Conservation (phyloP, 92 coral and sea anemone species). For the Blastomussa wellsi region DNA sequence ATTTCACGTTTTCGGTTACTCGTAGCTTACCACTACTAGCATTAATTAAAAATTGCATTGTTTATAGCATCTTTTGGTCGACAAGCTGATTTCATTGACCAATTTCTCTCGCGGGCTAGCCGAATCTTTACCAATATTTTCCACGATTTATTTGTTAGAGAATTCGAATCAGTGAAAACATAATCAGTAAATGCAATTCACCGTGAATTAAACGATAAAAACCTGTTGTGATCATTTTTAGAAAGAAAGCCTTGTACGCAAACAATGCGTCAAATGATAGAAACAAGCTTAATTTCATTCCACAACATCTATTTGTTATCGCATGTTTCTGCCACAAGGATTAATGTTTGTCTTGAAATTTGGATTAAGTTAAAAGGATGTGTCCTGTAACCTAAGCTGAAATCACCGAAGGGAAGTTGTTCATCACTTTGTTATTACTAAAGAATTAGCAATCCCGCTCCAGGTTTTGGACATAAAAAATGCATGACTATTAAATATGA, state of each 20-base stretch:
- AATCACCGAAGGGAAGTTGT: not conserved
- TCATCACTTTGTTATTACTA: not conserved
- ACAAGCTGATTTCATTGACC: not conserved
- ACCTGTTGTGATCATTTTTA: not conserved
- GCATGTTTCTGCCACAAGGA: not conserved
- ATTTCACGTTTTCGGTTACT: not conserved
- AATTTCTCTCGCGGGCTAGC: not conserved
- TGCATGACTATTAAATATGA: slow-evolving; percentile 20
- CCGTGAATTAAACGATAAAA: not conserved
- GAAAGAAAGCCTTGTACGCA: not conserved
- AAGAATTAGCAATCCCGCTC: not conserved
- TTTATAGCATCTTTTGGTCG: not conserved
- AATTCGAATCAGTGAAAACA: not conserved
- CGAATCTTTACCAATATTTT: not conserved
- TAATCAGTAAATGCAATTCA: not conserved
- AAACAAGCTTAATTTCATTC: not conserved
- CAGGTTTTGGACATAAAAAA: slow-evolving; percentile 24
- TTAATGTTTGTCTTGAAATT: not conserved
- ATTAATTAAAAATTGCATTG: not conserved
- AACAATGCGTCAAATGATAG: too few species aligned
- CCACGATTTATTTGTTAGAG: not conserved
- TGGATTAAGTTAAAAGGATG: not conserved
- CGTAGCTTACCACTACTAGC: not conserved
- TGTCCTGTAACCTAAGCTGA: not conserved
- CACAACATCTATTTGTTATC: not conserved